Base-by-base conservation (phyloP, 2,113 vertebrate species). In the Ia io region DNA sequence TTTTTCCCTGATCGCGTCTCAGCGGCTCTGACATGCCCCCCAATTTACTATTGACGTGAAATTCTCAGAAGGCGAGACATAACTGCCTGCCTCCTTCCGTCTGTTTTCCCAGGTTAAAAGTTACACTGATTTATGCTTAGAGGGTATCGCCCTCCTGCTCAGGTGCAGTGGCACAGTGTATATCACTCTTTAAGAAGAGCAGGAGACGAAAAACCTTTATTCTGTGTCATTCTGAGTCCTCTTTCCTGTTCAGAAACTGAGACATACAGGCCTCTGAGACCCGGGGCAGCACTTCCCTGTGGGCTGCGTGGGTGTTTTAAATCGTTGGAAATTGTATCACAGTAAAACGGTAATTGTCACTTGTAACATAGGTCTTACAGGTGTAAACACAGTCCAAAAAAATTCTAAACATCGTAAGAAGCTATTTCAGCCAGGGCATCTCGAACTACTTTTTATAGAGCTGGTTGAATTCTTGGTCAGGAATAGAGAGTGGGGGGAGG, bases 11-110 rank as follows among this genome's bases (percentile, higher is more conserved):
- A 98, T 98, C 98, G 97, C 97, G 97, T 98, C 98, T 97, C 97
- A 83, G 51, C 85, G 96, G 97, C 98, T 97, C 98, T 99, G 98
- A 99, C 97, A 97, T 99, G 99, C 97, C 98, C 98, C 98, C 98
- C 98, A 98, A 98, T 99, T 99, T 99, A 98, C 98, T 98, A 88
- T 98, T 98, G 99, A 99, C 99, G 98, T 96, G 98, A 98, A 98
- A 98, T 98, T 98, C 98, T 96, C 98, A 97, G 95, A 98, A 98
- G 98, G 97, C 93, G 88, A 90, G 98, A 96, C 98, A 96, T 98
- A 98, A 97, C 97, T 98, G 96, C 80, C 97, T 90, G 98, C 95
- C 97, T 97, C 96, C 98, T 97, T 93, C 95, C n/a, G 86, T 84
- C 95, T 84, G 96, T 97, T 89, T 97, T 97, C 87, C 97, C 97